Conservation (phyloP, 2,797 vertebrate species). For the Acipenser transmontanus region DNA sequence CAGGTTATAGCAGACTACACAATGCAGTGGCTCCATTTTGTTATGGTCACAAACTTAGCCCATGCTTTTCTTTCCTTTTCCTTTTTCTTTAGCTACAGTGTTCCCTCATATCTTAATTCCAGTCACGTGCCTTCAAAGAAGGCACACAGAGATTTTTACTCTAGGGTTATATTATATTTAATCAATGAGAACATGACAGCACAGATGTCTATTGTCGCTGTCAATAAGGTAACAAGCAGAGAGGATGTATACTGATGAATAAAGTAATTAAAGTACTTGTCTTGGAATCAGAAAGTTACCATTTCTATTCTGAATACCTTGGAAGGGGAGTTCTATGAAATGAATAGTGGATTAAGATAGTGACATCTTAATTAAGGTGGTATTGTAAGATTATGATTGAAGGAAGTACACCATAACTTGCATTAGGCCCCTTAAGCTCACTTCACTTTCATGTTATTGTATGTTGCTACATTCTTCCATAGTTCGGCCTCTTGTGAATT, state of each 20-base stretch:
- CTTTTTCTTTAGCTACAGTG: not conserved
- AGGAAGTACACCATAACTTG: no score
- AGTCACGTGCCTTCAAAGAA: constrained; percentile 8
- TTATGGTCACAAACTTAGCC: not conserved
- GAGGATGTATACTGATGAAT: constrained; percentile 20
- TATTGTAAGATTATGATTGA: no score
- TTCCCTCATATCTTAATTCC: constrained; percentile 7
- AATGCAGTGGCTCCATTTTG: constrained; percentile 9
- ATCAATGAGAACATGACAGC: constrained; percentile 17
- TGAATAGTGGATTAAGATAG: no score
- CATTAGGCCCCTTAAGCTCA: no score
- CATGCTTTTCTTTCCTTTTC: not conserved
- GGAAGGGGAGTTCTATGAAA: not conserved
- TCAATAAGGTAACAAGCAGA: constrained; percentile 15
- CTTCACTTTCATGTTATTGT: no score
- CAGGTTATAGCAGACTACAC: not conserved
- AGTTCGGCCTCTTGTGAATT: no score
- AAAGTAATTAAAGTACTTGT: constrained; percentile 17
- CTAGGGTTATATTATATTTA: constrained; percentile 2
- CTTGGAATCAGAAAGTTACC: not conserved
- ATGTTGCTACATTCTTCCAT: no score
- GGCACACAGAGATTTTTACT: not conserved
- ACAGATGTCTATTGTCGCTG: constrained; percentile 11
- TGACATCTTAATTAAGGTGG: no score
- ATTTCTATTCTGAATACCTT: constrained; percentile 8